These are phyloP conservation scores for Vultur gryphus DNA, from an alignment of 2,797 vertebrate genomes.

Conservation along the genomic window DNA sequence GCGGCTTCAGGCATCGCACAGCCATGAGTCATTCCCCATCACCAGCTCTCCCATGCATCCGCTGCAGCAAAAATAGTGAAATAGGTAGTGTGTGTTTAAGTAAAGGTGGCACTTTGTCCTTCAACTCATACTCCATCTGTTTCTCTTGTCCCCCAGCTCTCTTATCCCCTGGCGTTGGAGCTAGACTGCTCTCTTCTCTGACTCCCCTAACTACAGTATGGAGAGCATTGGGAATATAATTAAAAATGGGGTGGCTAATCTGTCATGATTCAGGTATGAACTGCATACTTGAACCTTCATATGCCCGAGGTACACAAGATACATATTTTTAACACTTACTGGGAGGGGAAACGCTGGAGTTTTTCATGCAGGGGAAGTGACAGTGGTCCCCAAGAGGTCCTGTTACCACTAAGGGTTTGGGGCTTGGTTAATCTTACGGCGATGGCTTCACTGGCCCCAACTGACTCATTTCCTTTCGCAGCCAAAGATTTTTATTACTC, in stretches of 20 bases:
- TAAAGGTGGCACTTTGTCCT: not conserved
- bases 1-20: not conserved
- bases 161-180: accelerated
- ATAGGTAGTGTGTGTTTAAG: not conserved
- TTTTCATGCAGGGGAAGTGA: not conserved
- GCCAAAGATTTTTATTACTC: not conserved
- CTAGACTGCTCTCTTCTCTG: not conserved
- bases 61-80: not conserved
- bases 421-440: accelerated
- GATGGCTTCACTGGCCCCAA: not conserved
- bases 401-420: not conserved
- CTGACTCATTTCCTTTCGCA: not conserved
- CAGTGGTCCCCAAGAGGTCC: not conserved
- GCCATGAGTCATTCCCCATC: not conserved
- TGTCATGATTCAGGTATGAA: not conserved
- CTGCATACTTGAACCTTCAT: not conserved
- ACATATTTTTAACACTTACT: not conserved
- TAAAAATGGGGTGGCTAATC: not conserved
- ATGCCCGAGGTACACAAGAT: not conserved
- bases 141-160: not conserved
- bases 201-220: not conserved
- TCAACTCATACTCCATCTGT: accelerated
- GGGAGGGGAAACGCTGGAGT: not conserved
- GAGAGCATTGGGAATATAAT: not conserved
- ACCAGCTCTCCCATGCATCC: not conserved